A percentile compares a stretch with the other conserved stretches of the same genome.
Evolutionary conservation across 2,888 invertebrate species (phyloP).

Genomic region (Caenorhabditis zanzibari): DNA sequence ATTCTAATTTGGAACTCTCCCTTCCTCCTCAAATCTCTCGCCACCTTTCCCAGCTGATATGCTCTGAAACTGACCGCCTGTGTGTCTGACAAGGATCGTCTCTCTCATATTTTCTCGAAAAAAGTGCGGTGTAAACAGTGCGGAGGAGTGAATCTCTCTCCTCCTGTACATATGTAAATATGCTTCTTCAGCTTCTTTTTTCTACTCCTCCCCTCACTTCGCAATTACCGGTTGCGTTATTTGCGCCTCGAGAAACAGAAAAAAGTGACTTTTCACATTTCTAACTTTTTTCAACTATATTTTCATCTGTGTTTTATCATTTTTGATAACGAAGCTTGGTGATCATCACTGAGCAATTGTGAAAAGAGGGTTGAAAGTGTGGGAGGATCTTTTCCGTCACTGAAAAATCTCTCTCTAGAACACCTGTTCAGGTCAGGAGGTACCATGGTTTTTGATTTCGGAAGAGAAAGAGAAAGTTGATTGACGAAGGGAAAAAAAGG

Average conservation of each 20-base stretch:
- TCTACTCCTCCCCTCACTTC: constrained; percentile 17
- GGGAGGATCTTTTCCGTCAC: constrained; percentile 41
- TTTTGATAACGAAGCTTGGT: constrained; percentile 24
- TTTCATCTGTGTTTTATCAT: constrained; percentile 16
- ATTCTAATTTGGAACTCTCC: too few relatives aligned
- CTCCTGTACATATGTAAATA: constrained; percentile 61
- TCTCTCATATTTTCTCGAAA: neutral
- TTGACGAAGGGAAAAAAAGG: constrained; percentile 7
- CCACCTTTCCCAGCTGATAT: neutral
- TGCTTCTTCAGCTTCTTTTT: constrained; percentile 55
- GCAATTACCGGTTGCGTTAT: constrained; percentile 62
- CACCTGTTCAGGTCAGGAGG: constrained; percentile 61
- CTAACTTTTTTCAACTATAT: constrained; percentile 32
- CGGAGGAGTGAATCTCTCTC: constrained; percentile 42
- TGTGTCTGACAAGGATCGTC: neutral
- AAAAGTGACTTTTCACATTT: constrained; percentile 58
- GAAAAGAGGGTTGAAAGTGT: constrained; percentile 19
- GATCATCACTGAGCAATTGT: constrained; percentile 33
- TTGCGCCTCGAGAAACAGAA: constrained; percentile 57
- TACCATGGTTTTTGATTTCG: constrained; percentile 58
- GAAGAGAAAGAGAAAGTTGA: neutral
- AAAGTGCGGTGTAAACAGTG: constrained; percentile 50
- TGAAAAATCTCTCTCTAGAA: constrained; percentile 26
- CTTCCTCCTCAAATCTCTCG: neutral
- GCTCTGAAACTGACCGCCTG: constrained; percentile 38